These are phyloP conservation scores for Gryllus longicercus DNA, from an alignment of 2,888 invertebrate genomes.

Conservation along the genomic window DNA sequence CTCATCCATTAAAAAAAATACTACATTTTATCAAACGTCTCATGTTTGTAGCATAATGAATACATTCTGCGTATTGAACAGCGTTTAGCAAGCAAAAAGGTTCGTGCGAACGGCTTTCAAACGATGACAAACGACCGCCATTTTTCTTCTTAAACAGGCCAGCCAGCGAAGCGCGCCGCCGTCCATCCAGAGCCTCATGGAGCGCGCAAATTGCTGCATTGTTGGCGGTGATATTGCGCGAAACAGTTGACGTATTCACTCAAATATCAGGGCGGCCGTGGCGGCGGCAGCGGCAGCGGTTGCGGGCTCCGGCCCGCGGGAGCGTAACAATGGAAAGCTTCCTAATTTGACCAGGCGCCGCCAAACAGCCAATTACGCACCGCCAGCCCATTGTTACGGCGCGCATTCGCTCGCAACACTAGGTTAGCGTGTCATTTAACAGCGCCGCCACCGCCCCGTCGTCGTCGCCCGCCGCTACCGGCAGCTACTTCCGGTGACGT, in stretches of 20 bases:
- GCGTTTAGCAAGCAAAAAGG: no score
- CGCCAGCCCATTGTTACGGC: background rate
- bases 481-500: background rate
- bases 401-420: background rate
- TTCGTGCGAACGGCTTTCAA: no score
- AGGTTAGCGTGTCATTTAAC: background rate
- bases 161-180: no score
- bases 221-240: background rate
- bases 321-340: background rate
- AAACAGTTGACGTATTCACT: constrained; percentile 17
- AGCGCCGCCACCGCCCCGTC: background rate
- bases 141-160: no score
- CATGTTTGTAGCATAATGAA: no score
- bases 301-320: background rate
- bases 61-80: no score
- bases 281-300: no score
- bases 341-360: background rate
- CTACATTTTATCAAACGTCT: no score
- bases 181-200: background rate
- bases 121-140: no score
- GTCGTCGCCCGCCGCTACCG: no score
- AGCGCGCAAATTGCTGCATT: background rate
- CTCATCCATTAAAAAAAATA: no score
- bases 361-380: background rate
- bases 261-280: background rate